A percentile compares a stretch with the other conserved stretches of the same genome.
Evolutionary conservation across 2,888 invertebrate species (phyloP).

Genomic region (Rhodophaea formosa): DNA sequence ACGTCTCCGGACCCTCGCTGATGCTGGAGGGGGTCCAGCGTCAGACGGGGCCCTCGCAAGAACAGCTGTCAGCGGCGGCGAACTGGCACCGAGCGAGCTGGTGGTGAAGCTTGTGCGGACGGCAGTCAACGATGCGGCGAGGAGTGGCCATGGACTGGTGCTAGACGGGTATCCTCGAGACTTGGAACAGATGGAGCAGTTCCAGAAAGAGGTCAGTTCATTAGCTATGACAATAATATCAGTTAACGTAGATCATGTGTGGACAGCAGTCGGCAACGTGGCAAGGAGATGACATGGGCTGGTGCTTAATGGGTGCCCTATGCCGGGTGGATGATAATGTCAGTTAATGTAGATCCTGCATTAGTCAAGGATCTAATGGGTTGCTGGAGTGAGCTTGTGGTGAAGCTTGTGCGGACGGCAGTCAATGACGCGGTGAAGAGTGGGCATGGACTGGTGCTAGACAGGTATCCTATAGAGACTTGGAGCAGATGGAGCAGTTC

Average conservation of each 20-base stretch:
- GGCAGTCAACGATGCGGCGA: conserved; percentile 80
- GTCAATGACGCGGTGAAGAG: conserved; percentile 78
- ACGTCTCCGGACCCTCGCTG: conserved; percentile 87
- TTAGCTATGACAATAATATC: too few species aligned
- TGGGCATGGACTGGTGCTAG: conserved; percentile 92
- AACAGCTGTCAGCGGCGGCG: conserved; percentile 88
- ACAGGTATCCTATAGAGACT: conserved; percentile 94
- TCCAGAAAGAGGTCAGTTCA: conserved; percentile 91
- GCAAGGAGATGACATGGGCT: too few species aligned
- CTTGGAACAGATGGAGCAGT: conserved; percentile 91
- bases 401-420: conserved; percentile 87
- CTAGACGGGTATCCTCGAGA: conserved; percentile 98
- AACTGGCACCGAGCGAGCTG: conserved; percentile 89
- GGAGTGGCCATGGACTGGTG: conserved; percentile 88
- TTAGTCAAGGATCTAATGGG: too few species aligned
- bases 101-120: conserved; percentile 88
- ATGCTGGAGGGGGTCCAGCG: conserved; percentile 82
- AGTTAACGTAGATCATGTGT: too few species aligned
- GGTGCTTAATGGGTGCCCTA: conserved; percentile 98
- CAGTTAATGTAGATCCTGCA: too few species aligned
- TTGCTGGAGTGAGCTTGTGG: conserved; percentile 88
- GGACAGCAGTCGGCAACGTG: too few species aligned
- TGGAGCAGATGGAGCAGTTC: conserved; percentile 88
- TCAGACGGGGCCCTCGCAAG: conserved; percentile 85
- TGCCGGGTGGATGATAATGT: too few species aligned